Evolutionary conservation across 1,140 invertebrate genomes (phyloP), one percentile per base, ranked within the genome.

Genomic region (Stegodyphus mimosarum): DNA sequence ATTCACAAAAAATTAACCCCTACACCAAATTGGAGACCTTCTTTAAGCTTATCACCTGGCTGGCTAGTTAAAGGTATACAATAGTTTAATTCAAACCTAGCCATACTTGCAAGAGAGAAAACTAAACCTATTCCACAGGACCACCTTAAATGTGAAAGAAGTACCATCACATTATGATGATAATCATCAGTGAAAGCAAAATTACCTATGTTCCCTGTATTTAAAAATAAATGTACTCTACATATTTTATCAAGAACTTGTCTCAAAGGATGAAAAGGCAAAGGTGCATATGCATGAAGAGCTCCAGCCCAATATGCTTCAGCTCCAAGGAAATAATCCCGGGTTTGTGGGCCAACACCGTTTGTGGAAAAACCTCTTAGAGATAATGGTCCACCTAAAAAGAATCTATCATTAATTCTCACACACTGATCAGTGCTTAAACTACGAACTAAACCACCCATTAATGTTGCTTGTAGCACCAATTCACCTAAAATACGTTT

Each of bases 11-110:
- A 95, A 87, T 92, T 91, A 0, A 94, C 91, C 33, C 94, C 94
- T 86, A 95, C 91, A 10, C 94, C 95, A 89, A 95, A 93, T 89
- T 95, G 94, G 64, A 95, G 89, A 4, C 94, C 94, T 6, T 91
- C 90, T 74, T 92, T 92, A 9, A 92, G 87, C 85, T 88, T 89
- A 74, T 93, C 93, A 60, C 92, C 91, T 55, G 90, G 90, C 86
- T 91, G 89, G 78, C 91, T 91, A 60, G 89, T 89, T 63, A 94
- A 89, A 48, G 95, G 95, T 74, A 94, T 89, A 90, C 94, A 94
- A 90, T 96, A 96, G 91, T 97, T 98, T 9, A 98, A 91, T 92
- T 98, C 97, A 17, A 97, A 90, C 79, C 96, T 91, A 13, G 95
- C 96, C 67, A 94, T 92, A 70, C 94, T 92, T 6, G 94, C 95